phyloP scores from a whole-genome alignment of 2,113 vertebrate species.

The Myxocyprinus asiaticus region DNA sequence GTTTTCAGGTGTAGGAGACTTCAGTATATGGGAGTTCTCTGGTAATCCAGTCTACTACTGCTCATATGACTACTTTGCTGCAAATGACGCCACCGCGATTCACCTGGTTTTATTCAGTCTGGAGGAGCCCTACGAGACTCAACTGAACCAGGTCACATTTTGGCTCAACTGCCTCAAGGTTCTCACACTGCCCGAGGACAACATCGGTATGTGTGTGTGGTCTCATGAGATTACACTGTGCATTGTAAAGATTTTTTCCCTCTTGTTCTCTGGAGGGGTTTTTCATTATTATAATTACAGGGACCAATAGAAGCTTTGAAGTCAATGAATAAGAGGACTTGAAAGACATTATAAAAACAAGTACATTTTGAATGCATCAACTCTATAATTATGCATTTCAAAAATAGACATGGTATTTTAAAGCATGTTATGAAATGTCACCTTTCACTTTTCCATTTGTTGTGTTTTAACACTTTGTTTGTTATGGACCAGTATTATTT shows the following conservation, averaged over 20 bases:
- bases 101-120: conserved; percentile 92
- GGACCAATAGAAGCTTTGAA: neutral
- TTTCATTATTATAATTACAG: conserved; percentile 19
- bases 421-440: neutral
- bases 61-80: conserved; percentile 94
- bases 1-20: conserved; percentile 88
- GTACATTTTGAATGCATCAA: neutral
- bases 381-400: neutral
- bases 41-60: conserved; percentile 96
- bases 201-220: conserved; percentile 77
- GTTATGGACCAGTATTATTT: neutral
- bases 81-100: conserved; percentile 88
- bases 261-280: neutral
- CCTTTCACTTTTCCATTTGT: neutral
- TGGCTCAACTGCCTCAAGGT: conserved; percentile 96
- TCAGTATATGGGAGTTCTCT: conserved; percentile 97
- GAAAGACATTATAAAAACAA: neutral
- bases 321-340: neutral
- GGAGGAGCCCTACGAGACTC: conserved; percentile 95
- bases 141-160: conserved; percentile 93
- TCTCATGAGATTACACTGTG: neutral
- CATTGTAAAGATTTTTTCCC: conserved; percentile 1
- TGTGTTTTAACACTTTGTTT: neutral
- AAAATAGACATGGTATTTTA: neutral
- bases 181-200: conserved; percentile 84